These are phyloP conservation scores for Urocolius indicus DNA, from an alignment of 2,113 vertebrate species.

Conservation along the genomic window DNA sequence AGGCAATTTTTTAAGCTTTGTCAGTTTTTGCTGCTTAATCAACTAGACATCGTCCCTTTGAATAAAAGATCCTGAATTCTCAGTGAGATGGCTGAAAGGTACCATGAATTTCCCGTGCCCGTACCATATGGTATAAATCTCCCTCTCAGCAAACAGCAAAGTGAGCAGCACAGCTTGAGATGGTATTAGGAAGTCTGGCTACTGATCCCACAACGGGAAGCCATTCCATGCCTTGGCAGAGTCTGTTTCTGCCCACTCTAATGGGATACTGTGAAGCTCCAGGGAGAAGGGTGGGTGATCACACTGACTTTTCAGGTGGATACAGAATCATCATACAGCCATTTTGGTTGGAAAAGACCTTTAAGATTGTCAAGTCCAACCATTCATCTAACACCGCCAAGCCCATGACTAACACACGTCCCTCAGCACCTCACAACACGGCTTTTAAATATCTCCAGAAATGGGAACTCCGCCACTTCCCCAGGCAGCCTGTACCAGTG, in stretches of 20 bases:
- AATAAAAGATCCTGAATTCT: slow-evolving; percentile 53
- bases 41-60: slow-evolving; percentile 61
- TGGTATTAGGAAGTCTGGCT: background rate
- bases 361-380: too few relatives aligned
- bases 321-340: too few relatives aligned
- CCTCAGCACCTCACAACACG: too few relatives aligned
- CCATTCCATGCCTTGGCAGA: background rate
- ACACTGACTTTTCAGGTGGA: background rate
- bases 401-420: too few relatives aligned
- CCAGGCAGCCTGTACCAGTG: too few relatives aligned
- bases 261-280: background rate
- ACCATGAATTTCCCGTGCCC: background rate
- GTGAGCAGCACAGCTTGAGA: background rate
- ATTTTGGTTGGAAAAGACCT: too few relatives aligned
- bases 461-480: too few relatives aligned
- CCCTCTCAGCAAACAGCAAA: background rate
- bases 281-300: background rate
- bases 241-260: background rate
- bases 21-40: slow-evolving; percentile 64
- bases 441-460: too few relatives aligned
- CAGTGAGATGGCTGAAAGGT: background rate
- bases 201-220: fast-evolving
- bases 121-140: slow-evolving; percentile 1
- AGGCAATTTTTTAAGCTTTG: slow-evolving; percentile 62
- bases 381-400: too few relatives aligned